Evolutionary conservation across 2,888 invertebrate genomes (phyloP).

Genomic region (Dasypogon diadema): DNA sequence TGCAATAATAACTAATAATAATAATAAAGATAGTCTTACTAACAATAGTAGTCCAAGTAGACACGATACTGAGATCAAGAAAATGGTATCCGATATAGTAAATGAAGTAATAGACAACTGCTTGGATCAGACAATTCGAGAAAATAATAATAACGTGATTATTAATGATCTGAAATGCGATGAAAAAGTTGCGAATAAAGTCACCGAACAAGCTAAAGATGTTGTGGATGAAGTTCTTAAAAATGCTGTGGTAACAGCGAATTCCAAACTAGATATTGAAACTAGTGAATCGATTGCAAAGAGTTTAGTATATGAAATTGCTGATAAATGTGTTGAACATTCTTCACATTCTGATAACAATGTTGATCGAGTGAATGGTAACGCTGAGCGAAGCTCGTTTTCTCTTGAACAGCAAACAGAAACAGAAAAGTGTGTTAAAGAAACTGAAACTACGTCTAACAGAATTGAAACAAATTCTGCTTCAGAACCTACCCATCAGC

Average conservation of each 20-base stretch:
- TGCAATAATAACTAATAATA: constrained; percentile 60
- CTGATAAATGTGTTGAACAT: constrained; percentile 55
- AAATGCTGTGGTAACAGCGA: constrained; percentile 70
- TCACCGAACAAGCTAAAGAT: constrained; percentile 68
- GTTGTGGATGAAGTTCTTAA: constrained; percentile 71
- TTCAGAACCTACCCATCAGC: constrained; percentile 61
- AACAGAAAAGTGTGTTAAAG: constrained; percentile 14
- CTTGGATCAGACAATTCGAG: constrained; percentile 56
- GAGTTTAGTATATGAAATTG: constrained; percentile 57
- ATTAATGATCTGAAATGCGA: constrained; percentile 43
- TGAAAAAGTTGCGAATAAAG: constrained; percentile 57
- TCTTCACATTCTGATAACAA: constrained; percentile 10
- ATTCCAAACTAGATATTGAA: constrained; percentile 55
- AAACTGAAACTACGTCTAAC: background rate
- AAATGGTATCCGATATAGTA: constrained; percentile 64
- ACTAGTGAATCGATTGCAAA: constrained; percentile 55
- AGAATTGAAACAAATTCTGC: constrained; percentile 52
- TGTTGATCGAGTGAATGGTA: constrained; percentile 12
- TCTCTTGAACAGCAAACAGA: constrained; percentile 56
- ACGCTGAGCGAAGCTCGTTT: constrained; percentile 48
- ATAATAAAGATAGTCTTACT: constrained; percentile 56
- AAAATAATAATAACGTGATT: constrained; percentile 56
- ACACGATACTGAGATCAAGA: constrained; percentile 56
- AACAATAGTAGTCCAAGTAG: constrained; percentile 50
- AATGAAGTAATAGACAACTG: constrained; percentile 65